phyloP scores from a whole-genome alignment of 2,113 vertebrate species.

The Oxyruncus cristatus region DNA sequence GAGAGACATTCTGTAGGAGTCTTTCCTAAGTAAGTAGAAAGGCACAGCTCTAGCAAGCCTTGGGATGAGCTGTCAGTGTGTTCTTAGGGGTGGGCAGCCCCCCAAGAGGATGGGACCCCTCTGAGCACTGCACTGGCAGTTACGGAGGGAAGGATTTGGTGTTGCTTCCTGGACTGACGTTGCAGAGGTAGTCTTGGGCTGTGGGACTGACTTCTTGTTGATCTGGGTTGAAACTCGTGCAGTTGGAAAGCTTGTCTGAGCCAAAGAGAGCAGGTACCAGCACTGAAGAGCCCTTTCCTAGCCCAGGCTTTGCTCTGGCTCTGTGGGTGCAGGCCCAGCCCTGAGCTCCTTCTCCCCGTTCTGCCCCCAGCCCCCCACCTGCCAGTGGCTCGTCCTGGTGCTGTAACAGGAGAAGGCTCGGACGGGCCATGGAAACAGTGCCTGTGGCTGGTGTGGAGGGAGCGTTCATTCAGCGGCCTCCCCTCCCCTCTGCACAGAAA shows the following conservation, averaged over 20 bases:
- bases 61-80: neutral
- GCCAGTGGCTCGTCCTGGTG: neutral
- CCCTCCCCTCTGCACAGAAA: conserved; percentile 17
- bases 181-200: neutral
- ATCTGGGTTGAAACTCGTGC: neutral
- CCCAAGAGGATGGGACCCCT: neutral
- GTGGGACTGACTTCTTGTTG: accelerated
- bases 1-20: neutral
- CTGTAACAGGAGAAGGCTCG: conserved; percentile 34
- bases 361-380: neutral
- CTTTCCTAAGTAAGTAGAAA: neutral
- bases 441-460: neutral
- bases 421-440: neutral
- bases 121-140: accelerated
- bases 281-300: neutral
- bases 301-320: neutral
- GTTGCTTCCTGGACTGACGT: neutral
- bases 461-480: neutral
- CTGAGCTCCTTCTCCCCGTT: accelerated
- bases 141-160: neutral
- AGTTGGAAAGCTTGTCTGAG: neutral
- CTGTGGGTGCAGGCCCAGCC: neutral
- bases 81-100: neutral
- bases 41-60: accelerated
- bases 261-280: neutral